Base-by-base conservation (phyloP, 2,797 vertebrate species). In the Carduelis carduelis region DNA sequence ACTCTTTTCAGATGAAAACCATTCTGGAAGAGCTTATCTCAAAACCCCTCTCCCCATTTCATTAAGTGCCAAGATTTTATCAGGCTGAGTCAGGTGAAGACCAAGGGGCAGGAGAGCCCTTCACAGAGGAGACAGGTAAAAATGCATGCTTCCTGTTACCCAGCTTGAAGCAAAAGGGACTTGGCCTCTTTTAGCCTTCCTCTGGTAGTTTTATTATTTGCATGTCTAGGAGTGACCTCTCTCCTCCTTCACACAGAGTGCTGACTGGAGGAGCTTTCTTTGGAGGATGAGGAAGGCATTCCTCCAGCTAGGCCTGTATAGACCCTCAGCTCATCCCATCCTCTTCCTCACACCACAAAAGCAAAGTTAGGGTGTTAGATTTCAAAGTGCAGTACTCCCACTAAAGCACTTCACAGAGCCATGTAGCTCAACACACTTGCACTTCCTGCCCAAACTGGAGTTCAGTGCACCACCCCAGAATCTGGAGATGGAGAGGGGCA, bases 51-150 rank as follows among this genome's bases (percentile, higher is more conserved):
- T 93, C 43, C 69, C 19, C 30, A 46, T 68, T 94, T 94, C 49
- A 71, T 84, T 65, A 81, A 55, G 43, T 66, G 77, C 57, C 50
- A 92, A 65, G 92, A 78, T 84, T 93, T 87, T 87, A 87, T 94
- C 66, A 83, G 32, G n/a, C 30, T 75, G 30, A 91, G 39, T 52
- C 53, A 86, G 83, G 61, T 64, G 72, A 69, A 90, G 88, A 83
- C 63, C 61, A 78, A 86, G 61, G 46, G 46, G 27, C 37, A 83
- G 55, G 24, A 78, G 78, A 86, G 69, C 12, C 52, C n/a, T 86
- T 83, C 83, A 77, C 15, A 65, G 65, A 81, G 71, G 34, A 84
- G 18, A 74, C 1, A 50, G 43, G 65, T 68, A 75, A 90, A 90
- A 83, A 61, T 39, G 55, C 39, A 28, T 43, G 12, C 3, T 30